Evolutionary conservation across 2,797 vertebrate genomes (phyloP).

Genomic region (Furcifer pardalis): DNA sequence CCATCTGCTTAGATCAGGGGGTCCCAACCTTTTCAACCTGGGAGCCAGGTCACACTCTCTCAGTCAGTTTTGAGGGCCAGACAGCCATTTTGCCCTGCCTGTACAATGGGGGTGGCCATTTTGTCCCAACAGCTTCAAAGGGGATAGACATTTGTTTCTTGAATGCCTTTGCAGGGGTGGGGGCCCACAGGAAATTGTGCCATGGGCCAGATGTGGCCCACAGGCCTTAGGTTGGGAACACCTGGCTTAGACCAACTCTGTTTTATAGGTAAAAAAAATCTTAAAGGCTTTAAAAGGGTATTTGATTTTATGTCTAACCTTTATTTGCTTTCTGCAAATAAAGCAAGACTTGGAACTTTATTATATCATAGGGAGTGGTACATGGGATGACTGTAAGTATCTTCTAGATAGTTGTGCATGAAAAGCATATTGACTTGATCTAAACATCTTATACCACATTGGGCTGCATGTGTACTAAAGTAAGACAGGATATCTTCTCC

Average conservation of each 20-base stretch:
- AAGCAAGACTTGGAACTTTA: background rate
- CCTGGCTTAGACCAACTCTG: background rate
- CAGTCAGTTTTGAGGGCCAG: no score
- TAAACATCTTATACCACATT: background rate
- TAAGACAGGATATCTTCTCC: background rate
- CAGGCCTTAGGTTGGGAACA: no score
- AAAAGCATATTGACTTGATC: constrained; percentile 42
- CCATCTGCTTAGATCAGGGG: background rate
- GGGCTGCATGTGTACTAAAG: background rate
- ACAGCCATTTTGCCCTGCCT: no score
- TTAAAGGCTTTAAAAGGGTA: background rate
- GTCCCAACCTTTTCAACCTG: no score
- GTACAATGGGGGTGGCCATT: no score
- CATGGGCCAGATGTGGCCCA: no score
- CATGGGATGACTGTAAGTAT: constrained; percentile 40
- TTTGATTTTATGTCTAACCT: constrained; percentile 19
- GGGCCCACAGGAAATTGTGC: no score
- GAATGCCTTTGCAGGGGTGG: no score
- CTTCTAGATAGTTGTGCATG: constrained; percentile 32
- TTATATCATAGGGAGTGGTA: background rate
- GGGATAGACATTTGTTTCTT: no score
- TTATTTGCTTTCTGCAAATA: background rate
- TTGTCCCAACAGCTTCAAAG: no score
- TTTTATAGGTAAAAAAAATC: background rate
- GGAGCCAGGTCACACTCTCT: no score